Base-by-base conservation (phyloP, 2,113 vertebrate species). In the Campylorhamphus procurvoides region DNA sequence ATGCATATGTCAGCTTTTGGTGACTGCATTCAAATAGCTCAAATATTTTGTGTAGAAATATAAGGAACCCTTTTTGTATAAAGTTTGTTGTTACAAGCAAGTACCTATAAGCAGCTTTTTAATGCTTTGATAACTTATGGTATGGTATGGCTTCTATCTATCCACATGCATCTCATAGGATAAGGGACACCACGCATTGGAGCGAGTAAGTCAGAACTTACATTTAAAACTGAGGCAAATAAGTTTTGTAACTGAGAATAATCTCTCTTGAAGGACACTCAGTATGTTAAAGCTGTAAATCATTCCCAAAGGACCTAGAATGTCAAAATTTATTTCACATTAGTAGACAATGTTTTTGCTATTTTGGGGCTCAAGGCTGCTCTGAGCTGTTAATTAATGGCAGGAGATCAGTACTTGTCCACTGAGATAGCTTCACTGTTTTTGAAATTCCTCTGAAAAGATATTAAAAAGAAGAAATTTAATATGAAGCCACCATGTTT, bases 351-450 rank as follows among this genome's bases (percentile, higher is more conserved):
- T 44, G 13, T 42, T 90, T 93, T 79, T 89, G 42, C 71, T 90
- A 20, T 33, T 91, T 78, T 80, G 79, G 44, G 28, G 37, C 50
- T 88, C 92, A 96, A 95, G 93, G 96, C 56, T 91, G 67, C 77
- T 92, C 74, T 93, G 74, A 96, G 27, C 46, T 84, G 24, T 46
- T 95, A 55, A 84, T 81, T 63, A 82, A 97, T 83, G 49, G 63
- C 50, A 23, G 17, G 33, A 22, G 2, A 31, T 79, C 31, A 77
- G 87, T 88, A 53, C 79, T 86, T 91, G 40, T 84, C 40, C 79
- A 52, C 46, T 75, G 47, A 55, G 64, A 69, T 82, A 80, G 73
- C 14, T 40, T 52, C 5, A 39, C 66, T 64, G 3, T n/a, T 50
- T 94, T 24, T 84, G 78, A 91, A 81, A 27, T 78, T 89, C 24